Evolutionary conservation across 2,113 vertebrate genomes (phyloP).

Genomic region (Balaeniceps rex): DNA sequence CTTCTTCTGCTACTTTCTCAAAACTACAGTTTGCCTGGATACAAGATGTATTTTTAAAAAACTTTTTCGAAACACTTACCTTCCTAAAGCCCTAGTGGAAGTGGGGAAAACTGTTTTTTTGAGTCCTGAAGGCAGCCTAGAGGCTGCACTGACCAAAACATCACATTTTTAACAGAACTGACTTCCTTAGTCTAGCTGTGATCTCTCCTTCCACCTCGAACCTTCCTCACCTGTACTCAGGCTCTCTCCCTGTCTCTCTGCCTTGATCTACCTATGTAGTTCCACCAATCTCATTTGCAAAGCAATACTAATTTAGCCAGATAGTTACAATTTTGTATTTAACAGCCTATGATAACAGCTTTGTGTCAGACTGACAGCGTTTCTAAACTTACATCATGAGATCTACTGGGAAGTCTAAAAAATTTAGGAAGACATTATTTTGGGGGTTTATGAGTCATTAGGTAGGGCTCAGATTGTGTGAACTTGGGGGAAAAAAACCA

Average conservation of each 20-base stretch:
- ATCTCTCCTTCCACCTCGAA: background rate
- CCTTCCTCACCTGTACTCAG: background rate
- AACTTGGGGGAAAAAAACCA: background rate
- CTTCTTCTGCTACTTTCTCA: background rate
- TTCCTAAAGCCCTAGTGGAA: background rate
- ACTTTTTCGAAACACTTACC: background rate
- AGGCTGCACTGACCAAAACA: background rate
- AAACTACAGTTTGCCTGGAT: background rate
- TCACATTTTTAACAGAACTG: background rate
- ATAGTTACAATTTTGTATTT: background rate
- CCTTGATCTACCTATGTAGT: background rate
- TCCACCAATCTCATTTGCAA: background rate
- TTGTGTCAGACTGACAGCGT: background rate
- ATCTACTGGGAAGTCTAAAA: background rate
- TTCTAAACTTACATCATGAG: background rate
- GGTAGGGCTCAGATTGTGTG: background rate
- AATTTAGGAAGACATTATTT: background rate
- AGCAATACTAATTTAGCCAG: background rate
- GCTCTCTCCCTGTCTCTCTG: background rate
- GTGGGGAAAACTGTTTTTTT: background rate
- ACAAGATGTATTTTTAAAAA: background rate
- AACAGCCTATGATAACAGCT: background rate
- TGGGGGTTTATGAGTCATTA: background rate
- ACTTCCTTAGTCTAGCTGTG: background rate
- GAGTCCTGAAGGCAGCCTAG: background rate